phyloP scores from a whole-genome alignment of 2,113 vertebrate genomes.

The Odocoileus virginianus region DNA sequence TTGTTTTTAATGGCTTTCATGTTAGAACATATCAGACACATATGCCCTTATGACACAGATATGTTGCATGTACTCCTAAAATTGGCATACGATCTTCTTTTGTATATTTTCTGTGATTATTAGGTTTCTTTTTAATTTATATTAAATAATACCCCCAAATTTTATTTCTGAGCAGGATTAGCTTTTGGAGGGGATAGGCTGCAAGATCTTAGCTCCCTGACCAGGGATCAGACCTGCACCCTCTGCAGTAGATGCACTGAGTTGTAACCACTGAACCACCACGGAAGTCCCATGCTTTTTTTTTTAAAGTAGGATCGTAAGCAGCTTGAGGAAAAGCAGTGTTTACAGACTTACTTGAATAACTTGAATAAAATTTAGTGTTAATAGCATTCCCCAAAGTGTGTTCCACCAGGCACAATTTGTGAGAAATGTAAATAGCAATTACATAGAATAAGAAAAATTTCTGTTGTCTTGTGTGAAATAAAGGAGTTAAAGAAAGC shows the following conservation, averaged over 20 bases:
- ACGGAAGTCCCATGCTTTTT: neutral
- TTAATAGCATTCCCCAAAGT: neutral
- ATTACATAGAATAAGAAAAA: neutral
- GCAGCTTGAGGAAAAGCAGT: neutral
- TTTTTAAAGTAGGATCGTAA: neutral
- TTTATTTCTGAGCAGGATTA: constrained; percentile 36
- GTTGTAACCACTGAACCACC: neutral
- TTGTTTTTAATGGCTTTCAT: constrained; percentile 32
- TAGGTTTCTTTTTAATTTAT: neutral
- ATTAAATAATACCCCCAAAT: neutral
- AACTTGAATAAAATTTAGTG: constrained; percentile 26
- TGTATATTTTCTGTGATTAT: constrained; percentile 5
- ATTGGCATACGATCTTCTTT: neutral
- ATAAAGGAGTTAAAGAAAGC: neutral
- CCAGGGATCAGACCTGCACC: neutral
- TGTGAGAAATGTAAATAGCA: neutral
- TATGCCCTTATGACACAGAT: neutral
- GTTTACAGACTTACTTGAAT: neutral
- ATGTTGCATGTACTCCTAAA: neutral
- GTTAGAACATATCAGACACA: neutral
- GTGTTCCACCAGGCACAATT: neutral
- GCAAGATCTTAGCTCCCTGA: neutral
- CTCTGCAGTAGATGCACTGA: neutral
- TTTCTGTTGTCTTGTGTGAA: neutral
- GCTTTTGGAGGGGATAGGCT: neutral